Conservation (phyloP, 2,888 invertebrate genomes). For the Pteria penguin region DNA sequence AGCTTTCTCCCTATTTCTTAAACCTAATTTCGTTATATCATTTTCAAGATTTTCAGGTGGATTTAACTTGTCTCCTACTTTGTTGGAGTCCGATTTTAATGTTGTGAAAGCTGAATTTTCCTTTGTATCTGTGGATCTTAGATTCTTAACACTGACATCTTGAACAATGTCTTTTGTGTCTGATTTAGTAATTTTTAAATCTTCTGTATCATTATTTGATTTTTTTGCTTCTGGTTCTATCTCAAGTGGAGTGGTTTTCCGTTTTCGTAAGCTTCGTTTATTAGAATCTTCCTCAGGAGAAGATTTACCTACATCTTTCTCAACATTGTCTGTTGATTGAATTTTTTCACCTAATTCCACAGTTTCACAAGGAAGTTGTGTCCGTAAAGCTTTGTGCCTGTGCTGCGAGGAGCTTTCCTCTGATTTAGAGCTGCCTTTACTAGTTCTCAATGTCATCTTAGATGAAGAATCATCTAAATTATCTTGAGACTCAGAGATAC, state of each 20-base stretch:
- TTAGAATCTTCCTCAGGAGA: conserved; percentile 8
- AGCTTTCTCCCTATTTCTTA: conserved; percentile 54
- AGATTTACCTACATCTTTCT: conserved; percentile 6
- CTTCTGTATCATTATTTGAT: background rate
- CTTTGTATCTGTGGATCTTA: conserved; percentile 15
- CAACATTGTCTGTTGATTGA: background rate
- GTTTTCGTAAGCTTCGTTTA: conserved; percentile 9
- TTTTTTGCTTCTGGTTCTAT: conserved; percentile 17
- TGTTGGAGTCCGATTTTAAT: background rate
- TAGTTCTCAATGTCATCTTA: conserved; percentile 28
- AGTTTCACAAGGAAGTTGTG: background rate
- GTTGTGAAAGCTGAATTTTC: background rate
- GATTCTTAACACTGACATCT: too few relatives aligned
- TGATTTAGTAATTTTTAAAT: conserved; percentile 6
- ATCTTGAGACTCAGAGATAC: conserved; percentile 8
- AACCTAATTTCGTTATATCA: conserved; percentile 45
- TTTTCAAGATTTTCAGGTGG: conserved; percentile 38
- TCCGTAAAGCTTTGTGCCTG: background rate
- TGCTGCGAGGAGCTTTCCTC: background rate
- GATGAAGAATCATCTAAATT: conserved; percentile 30
- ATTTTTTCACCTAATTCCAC: background rate
- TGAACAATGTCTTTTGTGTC: too few relatives aligned
- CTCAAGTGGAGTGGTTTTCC: conserved; percentile 2
- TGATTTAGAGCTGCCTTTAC: conserved; percentile 7
- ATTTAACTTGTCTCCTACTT: conserved; percentile 19